Evolutionary conservation across 2,888 invertebrate genomes (phyloP).

Genomic region (Dinocampus coccinellae): DNA sequence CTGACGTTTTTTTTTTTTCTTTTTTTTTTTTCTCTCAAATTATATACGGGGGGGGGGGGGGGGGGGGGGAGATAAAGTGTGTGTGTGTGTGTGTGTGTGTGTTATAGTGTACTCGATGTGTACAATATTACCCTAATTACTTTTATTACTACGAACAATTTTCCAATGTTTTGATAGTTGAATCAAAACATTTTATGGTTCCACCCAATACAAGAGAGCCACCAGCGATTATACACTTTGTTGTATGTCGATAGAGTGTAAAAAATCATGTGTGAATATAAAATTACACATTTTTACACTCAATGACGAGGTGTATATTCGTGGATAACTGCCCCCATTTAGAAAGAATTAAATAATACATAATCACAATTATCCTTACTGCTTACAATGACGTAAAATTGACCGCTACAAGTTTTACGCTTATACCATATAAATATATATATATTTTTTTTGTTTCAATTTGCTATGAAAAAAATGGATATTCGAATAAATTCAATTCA

Average conservation of each 20-base stretch:
- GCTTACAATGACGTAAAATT: conserved; percentile 42
- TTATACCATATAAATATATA: conserved; percentile 21
- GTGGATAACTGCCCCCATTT: too few relatives aligned
- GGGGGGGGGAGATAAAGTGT: too few relatives aligned
- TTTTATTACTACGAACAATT: background rate
- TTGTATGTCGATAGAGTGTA: too few relatives aligned
- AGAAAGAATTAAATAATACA: background rate
- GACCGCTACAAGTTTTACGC: conserved; percentile 49
- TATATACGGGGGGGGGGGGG: background rate
- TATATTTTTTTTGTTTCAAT: conserved; percentile 9
- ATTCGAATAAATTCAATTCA: background rate
- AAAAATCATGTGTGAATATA: too few relatives aligned
- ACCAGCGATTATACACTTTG: too few relatives aligned
- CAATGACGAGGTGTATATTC: too few relatives aligned
- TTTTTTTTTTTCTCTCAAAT: too few relatives aligned
- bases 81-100: background rate
- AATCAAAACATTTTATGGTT: background rate
- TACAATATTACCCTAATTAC: background rate
- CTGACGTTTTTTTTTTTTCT: background rate
- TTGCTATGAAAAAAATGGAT: conserved; percentile 3
- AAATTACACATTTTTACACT: too few relatives aligned
- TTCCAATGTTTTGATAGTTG: background rate
- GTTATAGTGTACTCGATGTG: background rate
- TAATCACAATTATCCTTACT: background rate
- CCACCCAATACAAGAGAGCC: too few relatives aligned